Conservation (phyloP, 30 jellyfish, hydroid and myxozoan species). For the Turritopsis dohrnii region DNA sequence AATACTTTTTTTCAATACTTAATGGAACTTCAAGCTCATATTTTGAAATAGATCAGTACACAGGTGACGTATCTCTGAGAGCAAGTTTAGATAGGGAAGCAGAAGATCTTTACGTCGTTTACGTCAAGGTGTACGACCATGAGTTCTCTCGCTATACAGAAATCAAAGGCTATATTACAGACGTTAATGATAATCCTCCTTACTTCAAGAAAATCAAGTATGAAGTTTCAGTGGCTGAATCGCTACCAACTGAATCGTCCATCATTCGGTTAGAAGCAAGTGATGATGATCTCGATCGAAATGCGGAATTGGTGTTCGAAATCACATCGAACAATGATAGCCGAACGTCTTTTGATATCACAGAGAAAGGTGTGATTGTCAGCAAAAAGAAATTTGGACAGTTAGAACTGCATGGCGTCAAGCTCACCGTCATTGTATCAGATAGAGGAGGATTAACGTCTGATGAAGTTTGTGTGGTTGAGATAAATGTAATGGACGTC, state of each 20-base stretch:
- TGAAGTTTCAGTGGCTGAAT: not conserved
- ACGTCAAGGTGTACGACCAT: conserved; percentile 49
- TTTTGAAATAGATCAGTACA: conserved; percentile 41
- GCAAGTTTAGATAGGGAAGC: conserved; percentile 60
- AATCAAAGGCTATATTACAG: conserved; percentile 34
- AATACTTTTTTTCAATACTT: not conserved
- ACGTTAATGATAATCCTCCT: not conserved
- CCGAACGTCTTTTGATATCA: not conserved
- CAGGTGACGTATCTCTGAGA: conserved; percentile 46
- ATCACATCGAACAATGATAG: not conserved
- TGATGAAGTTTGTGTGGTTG: not conserved
- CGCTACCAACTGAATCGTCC: not conserved
- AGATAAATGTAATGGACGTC: not conserved
- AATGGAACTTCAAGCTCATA: conserved; percentile 29
- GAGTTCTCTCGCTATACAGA: conserved; percentile 14
- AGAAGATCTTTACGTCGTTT: conserved; percentile 47
- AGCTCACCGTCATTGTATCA: not conserved
- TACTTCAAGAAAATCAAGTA: not conserved
- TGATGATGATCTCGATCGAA: not conserved
- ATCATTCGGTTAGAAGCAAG: not conserved
- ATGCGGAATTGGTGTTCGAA: not conserved
- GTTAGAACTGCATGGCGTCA: not conserved
- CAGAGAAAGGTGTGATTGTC: not conserved
- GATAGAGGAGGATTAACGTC: not conserved
- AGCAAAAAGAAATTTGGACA: not conserved